Evolutionary conservation across 2,113 vertebrate genomes (phyloP), one percentile per base, ranked within the genome.

Genomic region (Arothron firmamentum): DNA sequence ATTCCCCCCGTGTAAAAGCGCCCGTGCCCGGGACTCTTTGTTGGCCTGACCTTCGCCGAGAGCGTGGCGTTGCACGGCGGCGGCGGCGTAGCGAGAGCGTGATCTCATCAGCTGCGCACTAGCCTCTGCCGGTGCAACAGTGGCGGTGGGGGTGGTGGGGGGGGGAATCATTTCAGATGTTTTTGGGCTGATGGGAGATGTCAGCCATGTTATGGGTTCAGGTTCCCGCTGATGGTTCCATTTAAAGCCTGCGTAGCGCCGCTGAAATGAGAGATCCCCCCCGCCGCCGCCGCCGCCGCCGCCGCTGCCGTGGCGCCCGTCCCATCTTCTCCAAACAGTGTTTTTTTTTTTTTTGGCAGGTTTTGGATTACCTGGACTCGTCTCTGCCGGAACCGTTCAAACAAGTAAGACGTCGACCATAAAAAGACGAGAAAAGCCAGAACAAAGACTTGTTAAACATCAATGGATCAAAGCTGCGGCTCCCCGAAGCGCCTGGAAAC

Each of bases 61-160:
- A 50, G 56, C 42, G 56, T 60, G 75, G 52, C 57, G 42, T 45
- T 34, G 3, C 21, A 14, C 16, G 47, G 31, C 50, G 19, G 58
- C 51, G 70, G 71, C 76, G n/a, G n/a, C 65, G 65, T 53, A 28
- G 43, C 14, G 52, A 57, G 51, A 46, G 52, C 21, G 67, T 79
- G 73, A 79, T 60, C 77, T 81, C 74, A 65, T 80, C 72, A 71
- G 75, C 70, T 75, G 14, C 67, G 82, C 70, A 77, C 70, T 83
- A 83, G 77, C 88, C 86, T 88, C 84, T 83, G 50, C 79, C 83
- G 87, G n/a, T n/a, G n/a, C n/a, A n/a, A n/a, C n/a, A n/a, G n/a
- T n/a, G n/a, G n/a, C n/a, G n/a, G n/a, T n/a, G n/a, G n/a, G n/a
- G n/a, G n/a, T 67, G n/a, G 58, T 38, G 52, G 18, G 52, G 51